A percentile compares a stretch with the other conserved stretches of the same genome.
phyloP scores from a whole-genome alignment of 1,140 invertebrate genomes.

The Laupala kohalensis region DNA sequence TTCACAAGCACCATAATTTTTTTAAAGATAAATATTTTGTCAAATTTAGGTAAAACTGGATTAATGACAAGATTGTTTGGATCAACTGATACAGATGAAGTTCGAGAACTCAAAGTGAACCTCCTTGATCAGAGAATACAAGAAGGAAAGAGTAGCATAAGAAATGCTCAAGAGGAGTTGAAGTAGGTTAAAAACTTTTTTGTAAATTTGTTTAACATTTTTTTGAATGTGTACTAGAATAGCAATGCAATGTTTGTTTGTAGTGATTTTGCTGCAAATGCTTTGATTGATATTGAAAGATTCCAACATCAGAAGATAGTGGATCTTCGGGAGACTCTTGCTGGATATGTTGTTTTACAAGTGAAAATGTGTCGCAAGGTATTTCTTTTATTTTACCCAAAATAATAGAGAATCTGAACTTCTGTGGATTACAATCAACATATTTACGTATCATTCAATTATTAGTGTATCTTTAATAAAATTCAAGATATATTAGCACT shows the following conservation, averaged over 20 bases:
- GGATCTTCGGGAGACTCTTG: conserved; percentile 63
- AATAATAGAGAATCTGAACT: background rate
- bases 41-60: conserved; percentile 44
- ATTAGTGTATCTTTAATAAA: conserved; percentile 2
- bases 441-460: conserved; percentile 9
- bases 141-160: conserved; percentile 44
- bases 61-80: conserved; percentile 62
- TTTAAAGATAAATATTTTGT: too few species aligned
- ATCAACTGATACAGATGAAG: conserved; percentile 65
- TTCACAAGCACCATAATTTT: too few species aligned
- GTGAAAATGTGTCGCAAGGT: conserved; percentile 72
- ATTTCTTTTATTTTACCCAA: conserved; percentile 14
- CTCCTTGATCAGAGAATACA: conserved; percentile 59
- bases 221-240: background rate
- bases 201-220: background rate
- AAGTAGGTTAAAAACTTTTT: conserved; percentile 33
- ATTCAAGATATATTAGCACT: conserved; percentile 3
- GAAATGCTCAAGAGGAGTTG: conserved; percentile 42
- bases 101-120: conserved; percentile 55
- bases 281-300: conserved; percentile 56
- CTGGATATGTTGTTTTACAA: conserved; percentile 60
- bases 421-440: background rate
- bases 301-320: conserved; percentile 66
- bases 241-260: conserved; percentile 23
- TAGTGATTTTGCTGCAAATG: conserved; percentile 58